Percentiles rank a stretch among this genome's conserved stretches.
phyloP scores from a whole-genome alignment of 2,797 vertebrate species.

The Varecia variegata region DNA sequence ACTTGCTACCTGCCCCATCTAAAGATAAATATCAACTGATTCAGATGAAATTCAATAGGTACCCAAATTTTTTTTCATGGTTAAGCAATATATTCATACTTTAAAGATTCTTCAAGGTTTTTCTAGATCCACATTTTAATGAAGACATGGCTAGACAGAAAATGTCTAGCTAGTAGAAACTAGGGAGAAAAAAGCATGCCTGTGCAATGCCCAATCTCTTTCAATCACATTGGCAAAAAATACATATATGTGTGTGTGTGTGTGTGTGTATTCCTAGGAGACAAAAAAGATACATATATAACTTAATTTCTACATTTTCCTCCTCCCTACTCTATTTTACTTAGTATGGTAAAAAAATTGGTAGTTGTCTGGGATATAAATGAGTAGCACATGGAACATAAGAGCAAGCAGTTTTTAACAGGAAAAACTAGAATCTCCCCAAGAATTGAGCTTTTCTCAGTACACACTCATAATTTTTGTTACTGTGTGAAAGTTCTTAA shows the following conservation, averaged over 20 bases:
- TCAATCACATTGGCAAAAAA: background rate
- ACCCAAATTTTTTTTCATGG: background rate
- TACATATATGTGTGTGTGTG: no score
- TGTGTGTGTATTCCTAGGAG: background rate
- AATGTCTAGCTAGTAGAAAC: slow-evolving; percentile 18
- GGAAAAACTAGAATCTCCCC: background rate
- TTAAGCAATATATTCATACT: background rate
- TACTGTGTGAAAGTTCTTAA: background rate
- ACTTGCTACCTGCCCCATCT: background rate
- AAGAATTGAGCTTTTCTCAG: background rate
- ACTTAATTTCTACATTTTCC: slow-evolving; percentile 19
- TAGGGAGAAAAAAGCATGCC: background rate
- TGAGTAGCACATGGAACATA: background rate
- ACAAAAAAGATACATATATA: background rate
- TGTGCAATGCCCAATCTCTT: slow-evolving; percentile 19
- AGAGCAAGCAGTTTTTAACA: background rate
- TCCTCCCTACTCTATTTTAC: background rate
- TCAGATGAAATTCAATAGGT: slow-evolving; percentile 11
- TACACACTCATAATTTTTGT: background rate
- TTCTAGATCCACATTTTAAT: no score
- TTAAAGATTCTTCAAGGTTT: background rate
- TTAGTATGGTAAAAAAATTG: background rate
- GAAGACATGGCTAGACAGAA: background rate
- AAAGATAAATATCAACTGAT: slow-evolving; percentile 7
- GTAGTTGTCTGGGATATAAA: background rate